phyloP scores from a whole-genome alignment of 2,113 vertebrate species.

The Trochalopteron elliotii region DNA sequence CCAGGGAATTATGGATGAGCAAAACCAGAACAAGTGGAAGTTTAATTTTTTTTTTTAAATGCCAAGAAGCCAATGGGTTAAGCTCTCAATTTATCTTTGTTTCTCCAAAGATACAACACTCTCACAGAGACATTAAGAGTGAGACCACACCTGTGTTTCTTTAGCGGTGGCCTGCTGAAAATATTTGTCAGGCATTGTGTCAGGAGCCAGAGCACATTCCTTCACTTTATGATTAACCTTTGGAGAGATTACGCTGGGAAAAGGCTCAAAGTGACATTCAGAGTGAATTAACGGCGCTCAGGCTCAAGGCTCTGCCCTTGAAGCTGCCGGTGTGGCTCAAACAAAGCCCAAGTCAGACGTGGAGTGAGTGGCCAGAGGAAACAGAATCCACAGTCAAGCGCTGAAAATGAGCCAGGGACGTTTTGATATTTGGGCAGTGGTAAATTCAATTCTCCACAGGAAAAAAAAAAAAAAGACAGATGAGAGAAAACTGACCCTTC shows the following conservation, averaged over 20 bases:
- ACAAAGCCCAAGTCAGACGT: not conserved
- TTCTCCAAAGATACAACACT: constrained; percentile 55
- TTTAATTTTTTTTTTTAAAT: constrained; percentile 31
- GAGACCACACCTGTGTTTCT: constrained; percentile 67
- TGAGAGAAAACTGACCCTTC: not conserved
- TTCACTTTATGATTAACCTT: constrained; percentile 68
- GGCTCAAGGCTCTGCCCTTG: constrained; percentile 27
- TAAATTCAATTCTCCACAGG: not conserved
- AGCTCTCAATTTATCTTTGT: constrained; percentile 71
- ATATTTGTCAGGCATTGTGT: constrained; percentile 67
- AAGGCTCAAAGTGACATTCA: constrained; percentile 41
- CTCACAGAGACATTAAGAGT: constrained; percentile 23
- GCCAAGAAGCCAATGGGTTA: constrained; percentile 67
- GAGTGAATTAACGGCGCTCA: not conserved
- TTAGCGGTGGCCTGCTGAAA: constrained; percentile 62
- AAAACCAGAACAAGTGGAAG: constrained; percentile 62
- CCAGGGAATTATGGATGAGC: constrained; percentile 45
- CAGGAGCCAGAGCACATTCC: constrained; percentile 67
- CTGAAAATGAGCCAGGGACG: not conserved
- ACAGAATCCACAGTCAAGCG: not conserved
- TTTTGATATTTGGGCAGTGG: not conserved
- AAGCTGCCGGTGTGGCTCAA: not conserved
- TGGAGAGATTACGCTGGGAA: constrained; percentile 45
- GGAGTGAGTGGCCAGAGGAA: not conserved
- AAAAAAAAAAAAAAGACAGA: not conserved